A percentile compares a stretch with the other conserved stretches of the same genome.
Conservation (phyloP, 2,113 vertebrate species). For the Odocoileus virginianus region DNA sequence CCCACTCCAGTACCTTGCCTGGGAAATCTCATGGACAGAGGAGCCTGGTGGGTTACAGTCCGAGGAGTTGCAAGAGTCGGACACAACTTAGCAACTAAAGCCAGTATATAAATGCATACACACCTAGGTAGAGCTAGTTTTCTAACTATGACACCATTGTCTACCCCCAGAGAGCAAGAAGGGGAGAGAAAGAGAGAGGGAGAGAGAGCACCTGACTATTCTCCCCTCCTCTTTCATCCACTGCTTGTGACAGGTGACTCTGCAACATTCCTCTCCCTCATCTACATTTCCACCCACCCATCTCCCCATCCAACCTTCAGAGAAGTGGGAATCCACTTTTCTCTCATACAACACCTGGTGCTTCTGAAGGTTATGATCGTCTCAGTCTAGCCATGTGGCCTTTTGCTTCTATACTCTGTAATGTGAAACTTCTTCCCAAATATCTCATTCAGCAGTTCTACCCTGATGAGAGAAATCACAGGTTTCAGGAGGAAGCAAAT, state of each 20-base stretch:
- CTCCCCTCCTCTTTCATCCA: background rate
- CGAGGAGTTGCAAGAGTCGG: fast-evolving
- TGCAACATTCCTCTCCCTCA: too few species aligned
- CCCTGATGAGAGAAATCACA: background rate
- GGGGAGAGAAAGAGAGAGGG: too few species aligned
- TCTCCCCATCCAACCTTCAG: background rate
- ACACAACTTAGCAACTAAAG: background rate
- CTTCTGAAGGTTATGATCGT: background rate
- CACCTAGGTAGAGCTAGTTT: background rate
- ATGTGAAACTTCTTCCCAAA: background rate
- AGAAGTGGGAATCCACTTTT: background rate
- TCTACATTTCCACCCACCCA: background rate
- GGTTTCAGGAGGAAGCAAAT: background rate
- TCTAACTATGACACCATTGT: background rate
- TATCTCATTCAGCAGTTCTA: background rate
- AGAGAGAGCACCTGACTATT: fast-evolving
- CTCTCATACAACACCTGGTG: fast-evolving
- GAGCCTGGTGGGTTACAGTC: background rate
- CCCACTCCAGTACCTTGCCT: background rate
- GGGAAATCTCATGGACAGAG: background rate
- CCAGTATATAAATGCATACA: background rate
- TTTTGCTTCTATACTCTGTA: background rate
- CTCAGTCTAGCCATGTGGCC: background rate
- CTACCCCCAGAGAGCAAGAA: background rate
- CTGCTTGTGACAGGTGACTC: background rate